Evolutionary conservation across 2,113 vertebrate species (phyloP).

Genomic region (Dermatemys mawii): DNA sequence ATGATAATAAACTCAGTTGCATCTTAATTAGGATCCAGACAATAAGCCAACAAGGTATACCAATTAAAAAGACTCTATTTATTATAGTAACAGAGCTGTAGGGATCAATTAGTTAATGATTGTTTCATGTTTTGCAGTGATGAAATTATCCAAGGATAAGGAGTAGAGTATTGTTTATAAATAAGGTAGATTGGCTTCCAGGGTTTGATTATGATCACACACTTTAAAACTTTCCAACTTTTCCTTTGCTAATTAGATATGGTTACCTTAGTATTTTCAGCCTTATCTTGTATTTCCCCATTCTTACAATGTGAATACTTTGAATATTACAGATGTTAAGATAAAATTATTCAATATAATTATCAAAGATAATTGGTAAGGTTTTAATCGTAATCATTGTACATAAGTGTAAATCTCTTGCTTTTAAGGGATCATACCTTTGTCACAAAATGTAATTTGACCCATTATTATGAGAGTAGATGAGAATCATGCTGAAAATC

Average conservation of each 20-base stretch:
- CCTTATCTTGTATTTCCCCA: neutral
- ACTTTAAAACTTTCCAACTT: neutral
- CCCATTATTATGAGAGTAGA: neutral
- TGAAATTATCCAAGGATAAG: neutral
- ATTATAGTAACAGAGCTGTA: neutral
- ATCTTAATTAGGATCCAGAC: neutral
- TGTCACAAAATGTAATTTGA: neutral
- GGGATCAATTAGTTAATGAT: accelerated
- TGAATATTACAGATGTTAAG: neutral
- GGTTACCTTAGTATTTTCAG: neutral
- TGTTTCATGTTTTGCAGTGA: neutral
- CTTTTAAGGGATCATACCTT: neutral
- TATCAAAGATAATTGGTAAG: neutral
- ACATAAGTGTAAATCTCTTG: neutral
- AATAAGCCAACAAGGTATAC: neutral
- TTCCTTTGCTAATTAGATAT: neutral
- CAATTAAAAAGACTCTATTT: neutral
- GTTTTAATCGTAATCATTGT: neutral
- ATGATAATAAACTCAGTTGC: neutral
- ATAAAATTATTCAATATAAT: neutral
- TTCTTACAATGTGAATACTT: neutral
- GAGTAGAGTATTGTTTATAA: neutral
- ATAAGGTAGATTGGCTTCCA: neutral
- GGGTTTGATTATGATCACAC: neutral
- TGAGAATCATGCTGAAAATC: neutral